Conservation (phyloP, 2,888 invertebrate genomes). For the Phorcus lineatus region DNA sequence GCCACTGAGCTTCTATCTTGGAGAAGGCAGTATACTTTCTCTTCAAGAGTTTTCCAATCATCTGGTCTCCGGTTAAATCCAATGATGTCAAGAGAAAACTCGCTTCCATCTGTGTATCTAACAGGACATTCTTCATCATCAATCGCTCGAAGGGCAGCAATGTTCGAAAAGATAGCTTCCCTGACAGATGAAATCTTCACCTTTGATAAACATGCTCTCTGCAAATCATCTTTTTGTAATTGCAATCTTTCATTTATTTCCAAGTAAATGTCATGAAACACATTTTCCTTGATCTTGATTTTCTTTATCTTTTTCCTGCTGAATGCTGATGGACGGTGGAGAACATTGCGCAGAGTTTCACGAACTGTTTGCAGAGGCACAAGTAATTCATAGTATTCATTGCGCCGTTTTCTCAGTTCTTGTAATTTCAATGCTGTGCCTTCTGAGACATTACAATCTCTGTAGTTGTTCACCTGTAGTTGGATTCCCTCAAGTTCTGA, state of each 20-base stretch:
- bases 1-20: slow-evolving; percentile 24
- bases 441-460: slow-evolving; percentile 26
- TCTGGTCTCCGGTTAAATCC: slow-evolving; percentile 45
- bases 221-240: slow-evolving; percentile 52
- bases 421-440: slow-evolving; percentile 36
- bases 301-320: slow-evolving; percentile 38
- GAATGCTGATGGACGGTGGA: slow-evolving; percentile 41
- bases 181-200: slow-evolving; percentile 64
- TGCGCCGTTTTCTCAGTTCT: slow-evolving; percentile 44
- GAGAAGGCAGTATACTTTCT: slow-evolving; percentile 53
- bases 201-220: slow-evolving; percentile 55
- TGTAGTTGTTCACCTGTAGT: slow-evolving; percentile 51
- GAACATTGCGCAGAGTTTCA: slow-evolving; percentile 62
- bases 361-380: slow-evolving; percentile 50
- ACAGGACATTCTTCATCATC: slow-evolving; percentile 40
- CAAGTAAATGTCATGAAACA: slow-evolving; percentile 61
- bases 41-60: slow-evolving; percentile 63
- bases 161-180: slow-evolving; percentile 56
- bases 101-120: slow-evolving; percentile 30
- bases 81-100: slow-evolving; percentile 48
- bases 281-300: slow-evolving; percentile 42
- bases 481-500: slow-evolving; percentile 50
- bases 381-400: slow-evolving; percentile 45
- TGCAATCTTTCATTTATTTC: slow-evolving; percentile 50
- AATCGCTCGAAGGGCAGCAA: slow-evolving; percentile 36